phyloP scores from a whole-genome alignment of 2,113 vertebrate species.

The Burhinus oedicnemus region DNA sequence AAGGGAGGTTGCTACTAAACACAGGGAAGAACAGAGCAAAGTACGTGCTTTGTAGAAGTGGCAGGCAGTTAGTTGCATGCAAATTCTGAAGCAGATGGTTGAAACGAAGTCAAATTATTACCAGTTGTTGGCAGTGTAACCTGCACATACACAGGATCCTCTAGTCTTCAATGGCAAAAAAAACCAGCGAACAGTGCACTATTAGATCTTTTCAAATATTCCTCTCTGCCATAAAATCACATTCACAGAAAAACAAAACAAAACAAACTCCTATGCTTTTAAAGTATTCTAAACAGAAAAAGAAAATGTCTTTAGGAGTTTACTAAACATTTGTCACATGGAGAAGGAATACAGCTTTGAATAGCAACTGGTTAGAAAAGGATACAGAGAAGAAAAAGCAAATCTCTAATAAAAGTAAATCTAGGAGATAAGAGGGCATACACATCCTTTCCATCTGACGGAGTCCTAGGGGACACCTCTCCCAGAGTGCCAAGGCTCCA shows the following conservation, averaged over 20 bases:
- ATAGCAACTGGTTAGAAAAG: background rate
- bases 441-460: background rate
- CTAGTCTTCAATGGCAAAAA: background rate
- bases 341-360: background rate
- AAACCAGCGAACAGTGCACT: rapidly evolving
- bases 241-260: background rate
- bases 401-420: background rate
- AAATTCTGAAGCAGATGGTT: background rate
- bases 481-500: background rate
- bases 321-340: background rate
- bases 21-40: background rate
- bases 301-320: background rate
- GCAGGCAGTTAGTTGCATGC: background rate
- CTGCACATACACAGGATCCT: background rate
- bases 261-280: background rate
- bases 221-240: background rate
- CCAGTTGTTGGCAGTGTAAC: background rate
- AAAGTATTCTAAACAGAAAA: background rate
- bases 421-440: background rate
- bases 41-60: background rate
- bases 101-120: background rate
- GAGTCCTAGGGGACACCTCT: background rate
- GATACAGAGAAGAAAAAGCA: background rate
- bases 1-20: background rate
- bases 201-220: background rate